These are phyloP conservation scores for Aphelinus atriplicis DNA, from an alignment of 1,140 invertebrate genomes.

Conservation along the genomic window DNA sequence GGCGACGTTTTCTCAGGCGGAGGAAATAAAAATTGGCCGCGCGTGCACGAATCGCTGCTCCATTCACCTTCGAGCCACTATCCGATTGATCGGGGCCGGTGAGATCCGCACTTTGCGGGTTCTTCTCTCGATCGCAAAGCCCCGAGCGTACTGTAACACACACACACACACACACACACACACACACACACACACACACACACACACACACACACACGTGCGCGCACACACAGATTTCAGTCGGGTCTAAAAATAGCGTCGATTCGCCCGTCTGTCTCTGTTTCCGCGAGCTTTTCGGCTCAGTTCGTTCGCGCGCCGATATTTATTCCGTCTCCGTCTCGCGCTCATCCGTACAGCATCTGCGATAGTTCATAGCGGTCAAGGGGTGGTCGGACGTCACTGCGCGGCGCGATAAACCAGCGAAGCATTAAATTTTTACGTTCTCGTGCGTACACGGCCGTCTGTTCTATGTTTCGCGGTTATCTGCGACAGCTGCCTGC, in stretches of 20 bases:
- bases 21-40: too few relatives aligned
- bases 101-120: not conserved
- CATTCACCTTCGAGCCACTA: not conserved
- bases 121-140: not conserved
- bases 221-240: slow-evolving; percentile 14
- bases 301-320: not conserved
- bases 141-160: not conserved
- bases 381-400: slow-evolving; percentile 25
- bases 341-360: not conserved
- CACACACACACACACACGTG: not conserved
- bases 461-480: too few relatives aligned
- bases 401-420: not conserved
- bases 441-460: too few relatives aligned
- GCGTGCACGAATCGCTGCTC: too few relatives aligned
- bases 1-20: too few relatives aligned
- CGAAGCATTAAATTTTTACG: too few relatives aligned
- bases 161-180: not conserved
- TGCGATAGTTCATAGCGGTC: not conserved
- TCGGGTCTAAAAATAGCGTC: slow-evolving; percentile 28
- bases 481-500: too few relatives aligned
- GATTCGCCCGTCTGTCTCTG: slow-evolving; percentile 19
- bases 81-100: not conserved
- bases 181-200: not conserved
- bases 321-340: not conserved
- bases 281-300: not conserved